phyloP scores from a whole-genome alignment of 2,113 vertebrate genomes.

The Aptenodytes patagonicus region DNA sequence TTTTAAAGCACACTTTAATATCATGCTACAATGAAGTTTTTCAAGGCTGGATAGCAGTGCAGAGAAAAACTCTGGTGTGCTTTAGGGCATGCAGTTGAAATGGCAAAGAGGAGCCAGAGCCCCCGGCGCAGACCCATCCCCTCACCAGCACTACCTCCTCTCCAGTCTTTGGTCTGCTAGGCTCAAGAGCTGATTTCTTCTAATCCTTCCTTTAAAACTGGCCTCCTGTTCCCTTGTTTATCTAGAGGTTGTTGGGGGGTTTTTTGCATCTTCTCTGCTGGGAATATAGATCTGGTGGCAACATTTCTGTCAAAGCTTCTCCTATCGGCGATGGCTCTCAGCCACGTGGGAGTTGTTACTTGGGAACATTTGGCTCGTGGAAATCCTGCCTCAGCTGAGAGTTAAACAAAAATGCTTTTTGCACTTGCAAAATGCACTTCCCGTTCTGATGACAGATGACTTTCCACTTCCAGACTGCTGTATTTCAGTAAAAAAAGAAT shows the following conservation, averaged over 20 bases:
- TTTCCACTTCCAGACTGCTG: background rate
- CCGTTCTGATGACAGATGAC: background rate
- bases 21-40: background rate
- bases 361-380: background rate
- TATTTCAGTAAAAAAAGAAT: background rate
- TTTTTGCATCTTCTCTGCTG: background rate
- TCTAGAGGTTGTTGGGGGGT: background rate
- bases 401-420: background rate
- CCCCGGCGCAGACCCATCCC: fast-evolving
- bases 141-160: background rate
- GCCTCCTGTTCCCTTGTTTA: background rate
- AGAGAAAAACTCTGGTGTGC: background rate
- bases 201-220: background rate
- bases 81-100: fast-evolving
- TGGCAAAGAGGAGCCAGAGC: background rate
- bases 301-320: background rate
- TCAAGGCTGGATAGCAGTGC: fast-evolving
- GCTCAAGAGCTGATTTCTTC: background rate
- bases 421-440: background rate
- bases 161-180: background rate
- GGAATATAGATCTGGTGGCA: background rate
- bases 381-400: background rate
- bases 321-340: background rate
- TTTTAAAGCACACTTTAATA: background rate
- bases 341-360: background rate